Base-by-base conservation (phyloP, 2,113 vertebrate species). In the Trematocara macrostoma region DNA sequence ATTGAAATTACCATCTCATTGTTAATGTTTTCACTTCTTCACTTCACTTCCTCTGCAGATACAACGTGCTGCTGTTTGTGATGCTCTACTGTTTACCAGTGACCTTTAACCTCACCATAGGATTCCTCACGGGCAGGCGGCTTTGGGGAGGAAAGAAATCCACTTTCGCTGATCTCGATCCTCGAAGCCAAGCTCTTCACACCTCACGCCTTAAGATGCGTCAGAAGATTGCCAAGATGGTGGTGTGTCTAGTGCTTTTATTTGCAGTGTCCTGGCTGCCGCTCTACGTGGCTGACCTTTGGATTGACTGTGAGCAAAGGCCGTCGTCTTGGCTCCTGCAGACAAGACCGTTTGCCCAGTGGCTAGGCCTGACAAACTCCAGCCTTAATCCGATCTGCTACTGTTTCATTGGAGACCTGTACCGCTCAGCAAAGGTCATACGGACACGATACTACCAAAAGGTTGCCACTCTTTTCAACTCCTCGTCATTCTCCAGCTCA, bases 381-480 rank as follows among this genome's bases (percentile, higher is more conserved):
- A 98, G 97, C 91, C 97, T 98, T 78, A 98, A 98, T 84, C 98
- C 98, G 2, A 98, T 98, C 89, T 98, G 98, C 78, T 98, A 98
- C 79, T 98, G 98, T 56, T 98, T 98, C 82, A 96, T 98, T 1
- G 97, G 98, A 14, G 97, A 96, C 55, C 84, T 96, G 78, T 97
- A 97, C 88, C 97, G 97, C 53, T 98, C 97, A 4, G 97, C 97
- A 10, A 97, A 96, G 89, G 95, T 97, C 79, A 97, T 98, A 87
- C 97, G 96, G 87, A 97, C 90, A 45, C 97, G 96, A 52, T 98
- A 98, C 92, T 97, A 97, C 85, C 96, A 96, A 93, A 97, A 97
- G 57, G 96, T 98, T 64, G 90, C 96, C 0, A 92, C 97, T 18
- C 88, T 98, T 83, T 97, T 98, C 67, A 94, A 96, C 81, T 96